Conservation (phyloP, 2,888 invertebrate genomes). For the Sarcophaga variegata region DNA sequence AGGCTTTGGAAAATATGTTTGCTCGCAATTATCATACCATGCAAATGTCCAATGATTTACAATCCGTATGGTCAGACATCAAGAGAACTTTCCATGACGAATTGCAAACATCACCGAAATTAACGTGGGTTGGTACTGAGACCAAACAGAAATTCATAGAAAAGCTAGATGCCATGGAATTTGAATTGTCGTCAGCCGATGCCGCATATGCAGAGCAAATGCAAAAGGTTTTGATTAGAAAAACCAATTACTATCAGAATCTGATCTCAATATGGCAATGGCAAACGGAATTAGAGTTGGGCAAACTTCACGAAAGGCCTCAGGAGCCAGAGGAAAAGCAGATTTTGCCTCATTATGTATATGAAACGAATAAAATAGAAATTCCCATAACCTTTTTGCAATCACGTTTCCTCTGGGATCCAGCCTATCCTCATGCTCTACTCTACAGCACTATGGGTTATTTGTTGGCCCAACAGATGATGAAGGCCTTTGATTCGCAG, state of each 20-base stretch:
- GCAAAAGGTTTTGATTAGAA: constrained; percentile 70
- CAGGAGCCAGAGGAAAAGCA: constrained; percentile 66
- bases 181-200: constrained; percentile 74
- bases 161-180: constrained; percentile 75
- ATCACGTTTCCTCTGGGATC: constrained; percentile 78
- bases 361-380: constrained; percentile 75
- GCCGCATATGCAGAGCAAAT: constrained; percentile 71
- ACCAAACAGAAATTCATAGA: constrained; percentile 75
- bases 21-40: constrained; percentile 77
- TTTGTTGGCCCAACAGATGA: constrained; percentile 77
- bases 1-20: constrained; percentile 78
- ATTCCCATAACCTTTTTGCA: constrained; percentile 78
- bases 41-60: constrained; percentile 77
- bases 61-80: constrained; percentile 78
- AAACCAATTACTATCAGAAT: constrained; percentile 75
- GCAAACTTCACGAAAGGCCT: constrained; percentile 73
- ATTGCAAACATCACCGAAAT: constrained; percentile 74
- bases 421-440: constrained; percentile 76
- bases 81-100: constrained; percentile 76
- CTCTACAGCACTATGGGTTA: constrained; percentile 78
- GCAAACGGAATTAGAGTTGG: constrained; percentile 73
- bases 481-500: constrained; percentile 77
- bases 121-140: constrained; percentile 75
- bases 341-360: constrained; percentile 75
- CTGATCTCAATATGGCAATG: constrained; percentile 75